Evolutionary conservation across 2,888 invertebrate species (phyloP), one percentile per base, ranked within the genome.

Genomic region (Mamestra brassicae): DNA sequence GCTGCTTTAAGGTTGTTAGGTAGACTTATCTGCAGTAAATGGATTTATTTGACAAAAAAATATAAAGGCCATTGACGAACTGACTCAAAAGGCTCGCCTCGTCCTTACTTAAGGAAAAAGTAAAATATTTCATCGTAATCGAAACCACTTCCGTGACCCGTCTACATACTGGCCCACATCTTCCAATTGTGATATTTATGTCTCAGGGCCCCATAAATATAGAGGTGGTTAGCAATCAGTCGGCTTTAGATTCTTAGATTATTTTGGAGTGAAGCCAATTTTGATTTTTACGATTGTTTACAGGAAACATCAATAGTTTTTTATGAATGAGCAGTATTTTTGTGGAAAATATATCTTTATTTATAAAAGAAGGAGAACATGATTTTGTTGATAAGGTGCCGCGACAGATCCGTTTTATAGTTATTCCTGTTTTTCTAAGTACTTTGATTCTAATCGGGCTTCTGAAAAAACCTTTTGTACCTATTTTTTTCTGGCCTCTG

Each of bases 241-340:
- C 34, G 36, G 55, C 11, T 50, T 62, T 26, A n/a, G 54, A 76
- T 26, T 36, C 36, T 58, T 26, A 17, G 54, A 76, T 34, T 36
- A 45, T 50, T 52, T 63, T 82, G 78, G 71, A 71, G 10, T 52
- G 17, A 17, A 42, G 69, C 78, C 79, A 80, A 82, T 54, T 45
- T 55, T 2, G 34, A 67, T 77, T 71, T 76, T 77, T 55, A 63
- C 66, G 71, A 81, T 45, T 80, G 83, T 82, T 71, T 71, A 80
- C 63, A 67, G 78, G 66, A 82, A 71, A 70, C 62, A 58, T 69
- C 69, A 58, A 76, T 55, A 10, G 36, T 42, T 47, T 76, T 57
- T 65, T 62, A 61, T 69, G 45, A 69, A 58, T 47, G 26, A 45
- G 11, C 63, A 67, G 17, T 38, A 63, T 58, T 68, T 68, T 26